These are phyloP conservation scores for Heliopora coerulea DNA, from an alignment of 92 coral and sea anemone species.

Conservation along the genomic window DNA sequence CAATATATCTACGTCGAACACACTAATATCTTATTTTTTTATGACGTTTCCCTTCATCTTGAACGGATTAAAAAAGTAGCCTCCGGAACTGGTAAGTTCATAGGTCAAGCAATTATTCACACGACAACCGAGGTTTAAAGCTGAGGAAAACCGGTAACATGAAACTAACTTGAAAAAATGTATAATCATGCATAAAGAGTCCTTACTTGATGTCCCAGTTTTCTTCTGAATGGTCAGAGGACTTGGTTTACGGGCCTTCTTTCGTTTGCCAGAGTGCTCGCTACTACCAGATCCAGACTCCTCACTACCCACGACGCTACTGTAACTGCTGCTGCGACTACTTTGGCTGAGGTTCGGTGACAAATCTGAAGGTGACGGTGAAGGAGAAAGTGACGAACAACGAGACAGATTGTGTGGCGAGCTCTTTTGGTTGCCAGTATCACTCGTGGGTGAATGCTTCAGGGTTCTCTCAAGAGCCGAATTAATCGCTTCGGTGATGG, in stretches of 20 bases:
- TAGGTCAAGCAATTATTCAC: too few species aligned
- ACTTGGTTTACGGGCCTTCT: slow-evolving; percentile 68
- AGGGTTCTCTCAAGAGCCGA: slow-evolving; percentile 86
- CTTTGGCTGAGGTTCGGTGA: slow-evolving; percentile 84
- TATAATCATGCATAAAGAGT: too few species aligned
- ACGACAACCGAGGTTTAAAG: too few species aligned
- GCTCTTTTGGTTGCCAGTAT: slow-evolving; percentile 67
- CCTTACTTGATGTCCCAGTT: slow-evolving; percentile 35
- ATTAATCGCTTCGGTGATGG: slow-evolving; percentile 88
- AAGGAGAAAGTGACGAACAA: slow-evolving; percentile 58
- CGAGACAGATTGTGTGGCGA: slow-evolving; percentile 59
- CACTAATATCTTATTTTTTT: too few species aligned
- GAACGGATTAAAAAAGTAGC: too few species aligned
- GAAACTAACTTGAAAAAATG: too few species aligned
- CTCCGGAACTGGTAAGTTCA: too few species aligned
- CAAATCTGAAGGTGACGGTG: slow-evolving; percentile 73
- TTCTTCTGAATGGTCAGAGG: slow-evolving; percentile 65
- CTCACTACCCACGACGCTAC: slow-evolving; percentile 95
- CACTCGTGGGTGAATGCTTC: slow-evolving; percentile 72
- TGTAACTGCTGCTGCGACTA: slow-evolving; percentile 97
- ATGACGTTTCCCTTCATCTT: too few species aligned
- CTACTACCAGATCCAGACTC: slow-evolving; percentile 68
- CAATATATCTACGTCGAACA: too few species aligned
- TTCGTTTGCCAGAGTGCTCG: slow-evolving; percentile 48
- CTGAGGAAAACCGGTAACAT: too few species aligned